Evolutionary conservation across 2,797 vertebrate genomes (phyloP).

Genomic region (Lithobates sylvaticus): DNA sequence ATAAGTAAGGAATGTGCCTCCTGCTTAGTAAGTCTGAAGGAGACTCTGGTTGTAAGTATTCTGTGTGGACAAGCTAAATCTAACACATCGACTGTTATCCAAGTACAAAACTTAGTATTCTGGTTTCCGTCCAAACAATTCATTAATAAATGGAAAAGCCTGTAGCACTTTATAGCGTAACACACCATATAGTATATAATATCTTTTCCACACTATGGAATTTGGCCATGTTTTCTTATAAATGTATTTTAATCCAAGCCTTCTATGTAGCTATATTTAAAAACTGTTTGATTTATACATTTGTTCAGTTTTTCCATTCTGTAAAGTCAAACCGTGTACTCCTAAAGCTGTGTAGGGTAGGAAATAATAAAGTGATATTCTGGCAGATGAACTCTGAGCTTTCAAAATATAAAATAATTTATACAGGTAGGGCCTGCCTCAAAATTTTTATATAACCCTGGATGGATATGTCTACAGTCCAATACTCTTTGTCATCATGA

Average conservation of each 20-base stretch:
- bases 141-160: background rate
- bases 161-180: background rate
- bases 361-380: too few relatives aligned
- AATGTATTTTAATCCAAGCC: background rate
- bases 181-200: background rate
- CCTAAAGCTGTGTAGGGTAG: too few relatives aligned
- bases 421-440: too few relatives aligned
- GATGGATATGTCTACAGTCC: too few relatives aligned
- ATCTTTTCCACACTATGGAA: background rate
- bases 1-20: constrained; percentile 39
- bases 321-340: background rate
- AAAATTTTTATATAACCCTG: too few relatives aligned
- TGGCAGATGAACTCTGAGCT: too few relatives aligned
- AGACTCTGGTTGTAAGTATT: background rate
- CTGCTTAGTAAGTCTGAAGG: constrained; percentile 38
- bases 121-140: constrained; percentile 15
- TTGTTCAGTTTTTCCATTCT: background rate
- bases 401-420: too few relatives aligned
- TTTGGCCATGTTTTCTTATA: background rate
- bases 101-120: background rate
- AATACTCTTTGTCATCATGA: too few relatives aligned
- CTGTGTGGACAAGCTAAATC: constrained; percentile 6
- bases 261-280: background rate
- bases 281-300: background rate
- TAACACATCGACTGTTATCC: background rate